These are phyloP conservation scores for Drymodes brunneopygia DNA, from an alignment of 2,113 vertebrate genomes.

Conservation along the genomic window DNA sequence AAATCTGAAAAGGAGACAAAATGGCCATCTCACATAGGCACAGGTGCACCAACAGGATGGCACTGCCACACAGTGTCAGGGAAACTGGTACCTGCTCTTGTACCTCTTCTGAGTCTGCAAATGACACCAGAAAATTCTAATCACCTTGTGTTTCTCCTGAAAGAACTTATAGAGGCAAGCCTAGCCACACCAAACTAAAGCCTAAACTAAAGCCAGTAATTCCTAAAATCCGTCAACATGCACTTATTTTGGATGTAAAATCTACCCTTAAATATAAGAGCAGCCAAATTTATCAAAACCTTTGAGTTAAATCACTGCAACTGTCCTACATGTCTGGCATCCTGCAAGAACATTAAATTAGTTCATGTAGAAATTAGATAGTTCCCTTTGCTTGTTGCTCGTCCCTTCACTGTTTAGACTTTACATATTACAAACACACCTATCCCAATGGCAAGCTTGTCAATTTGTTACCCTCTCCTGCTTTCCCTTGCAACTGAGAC, in stretches of 20 bases:
- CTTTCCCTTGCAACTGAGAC: background rate
- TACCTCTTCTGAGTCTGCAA: background rate
- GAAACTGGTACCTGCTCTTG: background rate
- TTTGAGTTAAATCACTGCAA: background rate
- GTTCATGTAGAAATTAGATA: background rate
- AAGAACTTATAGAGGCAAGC: background rate
- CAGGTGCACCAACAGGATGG: background rate
- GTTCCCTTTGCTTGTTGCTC: background rate
- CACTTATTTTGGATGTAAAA: background rate
- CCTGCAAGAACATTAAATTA: background rate
- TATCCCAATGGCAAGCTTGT: background rate
- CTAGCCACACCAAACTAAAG: background rate
- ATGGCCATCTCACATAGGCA: fast-evolving
- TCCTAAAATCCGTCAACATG: background rate
- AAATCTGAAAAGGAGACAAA: background rate
- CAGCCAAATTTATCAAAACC: background rate
- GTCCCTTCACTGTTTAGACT: background rate
- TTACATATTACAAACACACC: background rate
- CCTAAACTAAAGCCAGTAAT: background rate
- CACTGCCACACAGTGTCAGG: background rate
- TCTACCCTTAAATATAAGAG: background rate
- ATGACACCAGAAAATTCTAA: background rate
- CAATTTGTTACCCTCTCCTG: background rate
- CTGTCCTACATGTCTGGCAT: background rate
- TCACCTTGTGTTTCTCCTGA: background rate